Evolutionary conservation across 2,888 invertebrate species (phyloP).

Genomic region (Diloba caeruleocephala): DNA sequence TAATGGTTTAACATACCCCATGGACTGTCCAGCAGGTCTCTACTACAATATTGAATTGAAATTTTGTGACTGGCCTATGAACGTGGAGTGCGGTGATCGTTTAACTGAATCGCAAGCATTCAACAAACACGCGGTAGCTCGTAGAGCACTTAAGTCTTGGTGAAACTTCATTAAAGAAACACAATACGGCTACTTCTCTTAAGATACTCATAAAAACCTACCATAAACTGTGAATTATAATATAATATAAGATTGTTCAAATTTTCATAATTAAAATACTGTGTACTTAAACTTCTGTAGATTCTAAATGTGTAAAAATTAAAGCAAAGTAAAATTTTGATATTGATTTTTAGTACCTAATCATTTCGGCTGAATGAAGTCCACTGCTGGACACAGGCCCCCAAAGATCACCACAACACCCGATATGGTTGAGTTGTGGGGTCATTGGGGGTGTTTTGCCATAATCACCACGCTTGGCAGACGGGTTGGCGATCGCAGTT

Average conservation of each 20-base stretch:
- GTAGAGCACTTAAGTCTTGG: not conserved
- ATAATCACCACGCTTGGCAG: too few relatives aligned
- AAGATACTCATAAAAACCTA: not conserved
- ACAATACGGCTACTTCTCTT: not conserved
- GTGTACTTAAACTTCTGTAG: not conserved
- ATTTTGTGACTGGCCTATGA: conserved; percentile 65
- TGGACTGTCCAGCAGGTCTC: conserved; percentile 52
- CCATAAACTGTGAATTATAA: not conserved
- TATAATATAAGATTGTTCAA: not conserved
- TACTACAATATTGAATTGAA: conserved; percentile 57
- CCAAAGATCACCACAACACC: too few relatives aligned
- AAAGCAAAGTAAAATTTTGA: not conserved
- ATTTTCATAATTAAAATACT: conserved; percentile 1
- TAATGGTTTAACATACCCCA: conserved; percentile 49
- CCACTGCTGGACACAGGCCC: too few relatives aligned
- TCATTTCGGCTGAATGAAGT: too few relatives aligned
- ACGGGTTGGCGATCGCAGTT: too few relatives aligned
- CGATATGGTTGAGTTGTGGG: too few relatives aligned
- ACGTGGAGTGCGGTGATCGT: conserved; percentile 61
- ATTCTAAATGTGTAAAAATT: not conserved
- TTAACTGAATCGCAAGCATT: conserved; percentile 30
- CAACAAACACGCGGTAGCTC: not conserved
- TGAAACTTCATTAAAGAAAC: not conserved
- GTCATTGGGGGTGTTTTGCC: too few relatives aligned
- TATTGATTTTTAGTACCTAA: not conserved